Conservation (phyloP, 2,797 vertebrate genomes). For the Amphiprion clarkii region DNA sequence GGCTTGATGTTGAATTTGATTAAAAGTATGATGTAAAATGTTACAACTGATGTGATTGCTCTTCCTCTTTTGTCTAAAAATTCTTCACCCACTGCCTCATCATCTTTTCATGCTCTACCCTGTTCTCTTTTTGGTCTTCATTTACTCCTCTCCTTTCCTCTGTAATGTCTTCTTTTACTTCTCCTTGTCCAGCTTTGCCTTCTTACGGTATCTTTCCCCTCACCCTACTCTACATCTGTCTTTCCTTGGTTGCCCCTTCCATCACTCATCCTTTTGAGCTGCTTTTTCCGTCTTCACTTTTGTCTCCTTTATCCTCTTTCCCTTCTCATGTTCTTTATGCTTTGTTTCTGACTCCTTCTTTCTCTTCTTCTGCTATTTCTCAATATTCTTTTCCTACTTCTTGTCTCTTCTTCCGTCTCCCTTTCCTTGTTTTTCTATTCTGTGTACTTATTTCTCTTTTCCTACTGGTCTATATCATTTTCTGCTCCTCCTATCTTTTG, state of each 20-base stretch:
- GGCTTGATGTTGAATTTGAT: background rate
- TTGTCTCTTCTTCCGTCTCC: background rate
- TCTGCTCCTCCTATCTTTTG: background rate
- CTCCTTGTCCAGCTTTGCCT: background rate
- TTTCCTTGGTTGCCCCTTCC: background rate
- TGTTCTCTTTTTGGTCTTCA: background rate
- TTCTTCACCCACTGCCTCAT: background rate
- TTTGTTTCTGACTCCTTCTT: background rate
- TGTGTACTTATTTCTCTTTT: background rate
- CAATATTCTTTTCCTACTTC: background rate
- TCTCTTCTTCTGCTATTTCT: background rate
- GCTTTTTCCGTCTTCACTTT: background rate
- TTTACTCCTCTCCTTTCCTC: background rate
- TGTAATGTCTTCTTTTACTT: background rate
- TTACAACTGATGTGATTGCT: background rate
- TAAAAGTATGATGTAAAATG: background rate
- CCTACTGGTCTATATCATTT: background rate
- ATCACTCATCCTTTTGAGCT: background rate
- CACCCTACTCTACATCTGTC: background rate
- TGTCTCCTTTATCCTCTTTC: constrained; percentile 8
- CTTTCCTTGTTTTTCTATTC: background rate
- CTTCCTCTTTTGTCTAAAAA: too few species aligned
- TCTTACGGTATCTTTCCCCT: background rate
- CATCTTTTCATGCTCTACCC: background rate
- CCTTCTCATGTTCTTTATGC: background rate